These are phyloP conservation scores for Philaethria dido DNA, from an alignment of 2,888 invertebrate species.

Conservation along the genomic window DNA sequence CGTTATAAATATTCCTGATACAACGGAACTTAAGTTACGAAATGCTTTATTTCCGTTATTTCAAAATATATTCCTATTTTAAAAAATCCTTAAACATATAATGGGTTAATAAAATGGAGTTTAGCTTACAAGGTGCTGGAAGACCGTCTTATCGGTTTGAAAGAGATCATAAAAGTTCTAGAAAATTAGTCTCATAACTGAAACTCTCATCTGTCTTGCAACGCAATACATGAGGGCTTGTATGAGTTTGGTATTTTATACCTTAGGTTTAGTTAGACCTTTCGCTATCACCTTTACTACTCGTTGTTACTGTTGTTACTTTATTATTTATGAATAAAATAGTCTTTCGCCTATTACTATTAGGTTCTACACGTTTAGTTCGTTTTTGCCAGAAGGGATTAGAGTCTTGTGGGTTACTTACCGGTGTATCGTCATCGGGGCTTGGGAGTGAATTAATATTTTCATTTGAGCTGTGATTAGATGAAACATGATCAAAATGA, in stretches of 20 bases:
- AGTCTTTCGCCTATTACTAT: conserved; percentile 78
- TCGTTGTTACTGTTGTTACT: conserved; percentile 62
- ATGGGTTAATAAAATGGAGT: conserved; percentile 14
- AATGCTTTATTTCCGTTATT: background rate
- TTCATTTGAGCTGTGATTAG: conserved; percentile 53
- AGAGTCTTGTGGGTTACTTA: conserved; percentile 75
- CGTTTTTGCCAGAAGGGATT: conserved; percentile 79
- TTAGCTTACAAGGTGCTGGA: conserved; percentile 35
- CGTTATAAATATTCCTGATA: background rate
- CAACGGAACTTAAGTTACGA: background rate
- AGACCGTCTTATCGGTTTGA: conserved; percentile 40
- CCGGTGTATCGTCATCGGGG: conserved; percentile 57
- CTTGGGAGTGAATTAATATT: conserved; percentile 56
- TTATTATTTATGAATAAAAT: conserved; percentile 80
- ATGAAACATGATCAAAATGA: conserved; percentile 52
- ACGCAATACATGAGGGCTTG: conserved; percentile 73
- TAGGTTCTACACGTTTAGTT: conserved; percentile 72
- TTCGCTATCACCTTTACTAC: conserved; percentile 48
- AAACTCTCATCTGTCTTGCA: conserved; percentile 72
- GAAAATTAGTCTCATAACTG: conserved; percentile 57
- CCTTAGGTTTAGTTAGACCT: conserved; percentile 47
- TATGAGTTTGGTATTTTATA: conserved; percentile 53
- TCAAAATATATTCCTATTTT: background rate
- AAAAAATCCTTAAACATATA: conserved; percentile 7
- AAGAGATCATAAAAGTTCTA: conserved; percentile 69